Evolutionary conservation across 1,140 invertebrate species (phyloP).

Genomic region (Papilio xuthus): DNA sequence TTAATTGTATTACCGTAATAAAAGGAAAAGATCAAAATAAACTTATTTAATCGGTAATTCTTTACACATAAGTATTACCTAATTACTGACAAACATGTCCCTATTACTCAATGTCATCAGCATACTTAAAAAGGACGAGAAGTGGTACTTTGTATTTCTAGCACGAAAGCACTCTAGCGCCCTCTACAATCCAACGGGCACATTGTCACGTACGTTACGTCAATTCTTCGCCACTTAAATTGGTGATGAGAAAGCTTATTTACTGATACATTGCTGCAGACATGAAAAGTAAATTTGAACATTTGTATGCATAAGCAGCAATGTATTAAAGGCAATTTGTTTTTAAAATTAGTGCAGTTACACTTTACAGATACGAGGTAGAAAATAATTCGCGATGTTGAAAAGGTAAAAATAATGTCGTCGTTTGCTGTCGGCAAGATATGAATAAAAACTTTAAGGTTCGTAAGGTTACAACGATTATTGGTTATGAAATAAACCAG

Average conservation of each 20-base stretch:
- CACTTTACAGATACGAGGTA: not conserved
- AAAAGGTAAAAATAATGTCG: too few species aligned
- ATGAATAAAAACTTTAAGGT: not conserved
- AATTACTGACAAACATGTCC: not conserved
- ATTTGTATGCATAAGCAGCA: not conserved
- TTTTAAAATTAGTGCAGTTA: not conserved
- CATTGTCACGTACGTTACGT: slow-evolving; percentile 16
- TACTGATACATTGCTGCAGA: not conserved
- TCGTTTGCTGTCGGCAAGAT: too few species aligned
- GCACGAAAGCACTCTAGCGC: not conserved
- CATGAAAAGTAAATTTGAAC: not conserved
- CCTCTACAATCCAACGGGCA: not conserved
- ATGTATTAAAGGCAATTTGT: not conserved
- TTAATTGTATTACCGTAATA: not conserved
- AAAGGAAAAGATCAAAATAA: slow-evolving; percentile 6
- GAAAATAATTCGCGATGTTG: not conserved
- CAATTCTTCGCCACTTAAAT: not conserved
- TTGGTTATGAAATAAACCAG: slow-evolving; percentile 4
- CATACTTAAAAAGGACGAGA: slow-evolving; percentile 4
- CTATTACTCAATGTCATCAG: slow-evolving; percentile 18
- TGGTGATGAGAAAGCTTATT: slow-evolving; percentile 7
- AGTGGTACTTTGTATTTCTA: slow-evolving; percentile 2
- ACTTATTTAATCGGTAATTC: not conserved
- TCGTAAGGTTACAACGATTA: not conserved
- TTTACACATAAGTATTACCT: not conserved